phyloP scores from a whole-genome alignment of 2,888 invertebrate genomes.

The Lampropteryx suffumata region DNA sequence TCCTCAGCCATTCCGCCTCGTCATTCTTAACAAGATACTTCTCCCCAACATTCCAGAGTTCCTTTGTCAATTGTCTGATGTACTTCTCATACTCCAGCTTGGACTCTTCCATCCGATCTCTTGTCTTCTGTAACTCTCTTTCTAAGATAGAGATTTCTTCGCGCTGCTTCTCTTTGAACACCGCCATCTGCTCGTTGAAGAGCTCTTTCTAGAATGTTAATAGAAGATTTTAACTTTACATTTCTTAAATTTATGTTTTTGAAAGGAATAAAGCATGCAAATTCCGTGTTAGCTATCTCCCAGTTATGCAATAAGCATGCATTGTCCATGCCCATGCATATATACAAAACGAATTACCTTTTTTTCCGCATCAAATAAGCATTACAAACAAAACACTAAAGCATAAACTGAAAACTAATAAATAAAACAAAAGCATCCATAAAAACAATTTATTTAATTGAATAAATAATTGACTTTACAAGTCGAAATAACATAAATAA shows the following conservation, averaged over 20 bases:
- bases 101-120: conserved; percentile 71
- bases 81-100: conserved; percentile 66
- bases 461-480: conserved; percentile 55
- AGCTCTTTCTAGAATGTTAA: conserved; percentile 79
- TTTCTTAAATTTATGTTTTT: neutral
- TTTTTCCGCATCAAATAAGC: conserved; percentile 27
- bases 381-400: conserved; percentile 33
- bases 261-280: conserved; percentile 2
- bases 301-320: conserved; percentile 18
- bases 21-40: conserved; percentile 82
- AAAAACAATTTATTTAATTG: conserved; percentile 60
- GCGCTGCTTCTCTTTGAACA: conserved; percentile 74
- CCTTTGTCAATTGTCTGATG: conserved; percentile 74
- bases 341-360: conserved; percentile 64
- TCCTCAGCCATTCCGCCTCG: conserved; percentile 77
- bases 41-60: conserved; percentile 85
- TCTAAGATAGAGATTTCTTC: conserved; percentile 77
- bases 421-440: conserved; percentile 73
- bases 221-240: no score
- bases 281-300: neutral
- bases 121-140: conserved; percentile 77
- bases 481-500: conserved; percentile 44
- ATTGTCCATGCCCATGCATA: conserved; percentile 43
- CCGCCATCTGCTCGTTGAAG: conserved; percentile 84
- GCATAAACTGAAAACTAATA: conserved; percentile 52